Percentiles rank a stretch among this genome's conserved stretches.
phyloP scores from a whole-genome alignment of 2,888 invertebrate genomes.

The Cylloceria caligata region DNA sequence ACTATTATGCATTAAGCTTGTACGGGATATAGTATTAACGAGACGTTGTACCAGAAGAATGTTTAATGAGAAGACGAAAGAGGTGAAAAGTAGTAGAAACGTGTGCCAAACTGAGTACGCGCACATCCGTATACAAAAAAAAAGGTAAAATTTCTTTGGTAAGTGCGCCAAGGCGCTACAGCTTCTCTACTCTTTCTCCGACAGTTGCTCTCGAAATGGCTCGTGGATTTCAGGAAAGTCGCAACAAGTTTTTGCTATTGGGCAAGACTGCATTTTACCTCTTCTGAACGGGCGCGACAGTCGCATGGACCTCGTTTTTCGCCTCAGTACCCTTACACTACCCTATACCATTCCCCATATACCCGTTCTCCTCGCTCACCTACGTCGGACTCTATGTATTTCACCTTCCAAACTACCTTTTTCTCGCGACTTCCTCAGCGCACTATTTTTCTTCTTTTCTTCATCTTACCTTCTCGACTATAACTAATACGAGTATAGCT shows the following conservation, averaged over 20 bases:
- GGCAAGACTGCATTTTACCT: conserved; percentile 44
- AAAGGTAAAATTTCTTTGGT: conserved; percentile 51
- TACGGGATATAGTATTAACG: conserved; percentile 38
- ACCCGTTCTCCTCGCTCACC: conserved; percentile 14
- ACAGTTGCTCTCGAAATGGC: conserved; percentile 49
- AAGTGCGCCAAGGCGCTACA: conserved; percentile 20
- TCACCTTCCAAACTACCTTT: conserved; percentile 40
- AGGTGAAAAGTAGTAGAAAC: not conserved
- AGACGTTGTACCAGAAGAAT: conserved; percentile 50
- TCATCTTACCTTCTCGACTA: conserved; percentile 46
- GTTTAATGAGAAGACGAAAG: conserved; percentile 48
- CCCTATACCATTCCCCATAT: conserved; percentile 14
- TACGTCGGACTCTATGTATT: conserved; percentile 39
- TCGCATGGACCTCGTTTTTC: conserved; percentile 39
- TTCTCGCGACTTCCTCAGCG: conserved; percentile 43
- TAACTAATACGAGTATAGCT: conserved; percentile 71
- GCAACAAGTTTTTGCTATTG: conserved; percentile 78
- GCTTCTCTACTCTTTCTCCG: conserved; percentile 8
- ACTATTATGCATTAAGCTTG: conserved; percentile 19
- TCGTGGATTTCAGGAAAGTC: conserved; percentile 75
- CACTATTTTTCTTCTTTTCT: conserved; percentile 37
- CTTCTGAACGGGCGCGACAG: conserved; percentile 41
- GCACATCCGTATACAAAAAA: conserved; percentile 17
- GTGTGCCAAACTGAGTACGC: conserved; percentile 35
- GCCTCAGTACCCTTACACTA: conserved; percentile 44